These are phyloP conservation scores for Troides oblongomaculatus DNA, from an alignment of 2,888 invertebrate genomes.

Conservation along the genomic window DNA sequence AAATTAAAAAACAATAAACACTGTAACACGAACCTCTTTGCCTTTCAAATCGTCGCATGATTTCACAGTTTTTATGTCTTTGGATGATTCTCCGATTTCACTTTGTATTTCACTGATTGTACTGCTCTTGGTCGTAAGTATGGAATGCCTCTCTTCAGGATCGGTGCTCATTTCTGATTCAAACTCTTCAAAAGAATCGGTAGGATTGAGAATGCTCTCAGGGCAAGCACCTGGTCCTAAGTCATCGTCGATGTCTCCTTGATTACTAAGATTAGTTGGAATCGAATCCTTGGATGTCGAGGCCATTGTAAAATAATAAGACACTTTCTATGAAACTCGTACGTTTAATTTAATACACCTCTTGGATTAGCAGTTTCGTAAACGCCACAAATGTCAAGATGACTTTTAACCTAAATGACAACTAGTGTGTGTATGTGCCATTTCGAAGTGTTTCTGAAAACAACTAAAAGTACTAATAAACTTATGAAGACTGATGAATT, in stretches of 20 bases:
- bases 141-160: conserved; percentile 77
- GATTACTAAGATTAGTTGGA: conserved; percentile 37
- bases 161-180: conserved; percentile 83
- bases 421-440: background rate
- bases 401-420: background rate
- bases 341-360: conserved; percentile 7
- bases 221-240: conserved; percentile 71
- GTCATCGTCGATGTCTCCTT: conserved; percentile 51
- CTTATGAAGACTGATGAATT: too few relatives aligned
- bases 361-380: conserved; percentile 10
- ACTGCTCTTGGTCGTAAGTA: conserved; percentile 76
- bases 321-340: conserved; percentile 28
- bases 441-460: background rate
- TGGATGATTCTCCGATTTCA: conserved; percentile 65
- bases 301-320: conserved; percentile 51
- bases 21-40: conserved; percentile 58
- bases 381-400: conserved; percentile 18
- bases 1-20: background rate
- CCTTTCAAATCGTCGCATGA: conserved; percentile 64
- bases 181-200: conserved; percentile 85
- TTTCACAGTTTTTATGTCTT: conserved; percentile 56
- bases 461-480: too few relatives aligned
- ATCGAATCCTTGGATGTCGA: conserved; percentile 62
- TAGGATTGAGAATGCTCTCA: conserved; percentile 85
- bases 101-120: conserved; percentile 81